Base-by-base conservation (phyloP, 2,888 invertebrate species). In the Pheosia gnoma region DNA sequence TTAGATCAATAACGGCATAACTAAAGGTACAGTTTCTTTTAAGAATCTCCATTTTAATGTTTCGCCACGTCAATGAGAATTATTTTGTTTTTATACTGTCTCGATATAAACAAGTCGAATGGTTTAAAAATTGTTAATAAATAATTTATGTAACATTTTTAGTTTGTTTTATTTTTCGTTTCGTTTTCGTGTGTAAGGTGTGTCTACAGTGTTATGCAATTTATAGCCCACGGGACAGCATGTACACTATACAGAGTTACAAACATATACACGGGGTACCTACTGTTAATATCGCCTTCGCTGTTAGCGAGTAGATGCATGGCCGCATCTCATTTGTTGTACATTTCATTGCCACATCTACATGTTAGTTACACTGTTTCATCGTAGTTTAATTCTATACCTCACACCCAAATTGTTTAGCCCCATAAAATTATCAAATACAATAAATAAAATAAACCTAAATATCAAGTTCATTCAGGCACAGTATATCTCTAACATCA, bases 121-220 rank as follows among this genome's bases (percentile, higher is more conserved):
- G 81, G 71, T 87, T 87, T 88, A 84, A 84, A 83, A 87, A 90
- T 89, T 91, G 90, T 92, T 91, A 90, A 91, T 92, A 92, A 92
- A 92, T 75, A 75, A 75, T 92, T 91, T 91, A 90, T 91, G 83
- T 91, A 91, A 88, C 83, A 88, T 87, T 86, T 75, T 79, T 78
- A 75, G 85, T 88, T 86, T 83, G 88, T 90, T 89, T 86, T 82
- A 87, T 91, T 90, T 80, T 77, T 72, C 77, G 75, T 81, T 78
- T 41, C 64, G 74, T 74, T 72, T 71, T 62, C 68, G 62, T 59
- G 69, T 66, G 68, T 65, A 72, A 78, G 84, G 88, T 88, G 88
- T 86, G 89, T 89, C 89, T 88, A 88, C 86, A 80, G 90, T 91
- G 91, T 91, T 91, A 92, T 91, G 92, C 93, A 93, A 91, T 91